Evolutionary conservation across 2,888 invertebrate species (phyloP).

Genomic region (Polydrusus cervinus): DNA sequence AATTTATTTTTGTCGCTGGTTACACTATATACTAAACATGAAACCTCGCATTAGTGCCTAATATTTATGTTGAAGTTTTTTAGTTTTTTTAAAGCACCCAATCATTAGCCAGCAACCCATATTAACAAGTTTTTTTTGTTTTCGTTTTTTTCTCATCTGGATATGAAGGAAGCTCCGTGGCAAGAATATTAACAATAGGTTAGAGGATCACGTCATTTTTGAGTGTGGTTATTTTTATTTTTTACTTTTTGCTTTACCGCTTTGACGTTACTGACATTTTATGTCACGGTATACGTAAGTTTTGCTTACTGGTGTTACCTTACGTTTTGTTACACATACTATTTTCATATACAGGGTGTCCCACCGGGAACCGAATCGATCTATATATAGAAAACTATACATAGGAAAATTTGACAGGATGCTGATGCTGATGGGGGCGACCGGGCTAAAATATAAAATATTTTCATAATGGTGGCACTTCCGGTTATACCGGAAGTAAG

Average conservation of each 20-base stretch:
- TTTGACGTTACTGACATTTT: slow-evolving; percentile 6
- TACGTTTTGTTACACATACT: slow-evolving; percentile 13
- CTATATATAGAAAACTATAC: too few relatives aligned
- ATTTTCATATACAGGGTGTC: too few relatives aligned
- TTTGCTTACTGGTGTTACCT: slow-evolving; percentile 1
- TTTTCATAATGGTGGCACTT: too few relatives aligned
- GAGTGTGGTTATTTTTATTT: slow-evolving; percentile 43
- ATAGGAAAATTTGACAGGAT: too few relatives aligned
- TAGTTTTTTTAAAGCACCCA: slow-evolving; percentile 41
- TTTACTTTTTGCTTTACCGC: slow-evolving; percentile 41
- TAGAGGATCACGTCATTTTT: slow-evolving; percentile 73
- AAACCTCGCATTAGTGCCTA: slow-evolving; percentile 37
- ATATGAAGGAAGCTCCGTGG: slow-evolving; percentile 85
- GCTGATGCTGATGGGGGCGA: too few relatives aligned
- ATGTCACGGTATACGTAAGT: neutral
- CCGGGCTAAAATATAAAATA: too few relatives aligned
- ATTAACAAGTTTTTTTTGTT: slow-evolving; percentile 55
- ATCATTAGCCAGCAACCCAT: slow-evolving; percentile 42
- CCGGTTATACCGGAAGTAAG: too few relatives aligned
- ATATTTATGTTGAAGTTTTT: slow-evolving; percentile 50
- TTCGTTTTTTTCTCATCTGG: slow-evolving; percentile 69
- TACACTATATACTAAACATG: slow-evolving; percentile 36
- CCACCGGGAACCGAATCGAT: too few relatives aligned
- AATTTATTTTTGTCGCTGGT: neutral
- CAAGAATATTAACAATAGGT: slow-evolving; percentile 84